Percentiles rank a stretch among this genome's conserved stretches.
phyloP scores from a whole-genome alignment of 2,888 invertebrate genomes.

The Leucozona laternaria region DNA sequence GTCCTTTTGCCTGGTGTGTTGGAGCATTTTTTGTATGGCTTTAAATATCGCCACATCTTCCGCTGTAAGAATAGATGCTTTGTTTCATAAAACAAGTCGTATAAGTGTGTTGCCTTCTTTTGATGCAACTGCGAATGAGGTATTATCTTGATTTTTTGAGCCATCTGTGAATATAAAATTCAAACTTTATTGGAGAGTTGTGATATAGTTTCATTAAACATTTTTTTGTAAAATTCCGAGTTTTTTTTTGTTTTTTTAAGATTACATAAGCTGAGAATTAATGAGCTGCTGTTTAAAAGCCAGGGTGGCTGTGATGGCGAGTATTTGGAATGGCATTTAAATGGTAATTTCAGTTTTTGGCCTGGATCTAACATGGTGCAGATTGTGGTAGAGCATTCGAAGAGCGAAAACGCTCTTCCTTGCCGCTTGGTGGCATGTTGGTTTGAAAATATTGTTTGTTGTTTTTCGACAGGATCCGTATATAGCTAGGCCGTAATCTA shows the following conservation, averaged over 20 bases:
- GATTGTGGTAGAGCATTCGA: no score
- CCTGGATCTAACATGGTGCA: background rate
- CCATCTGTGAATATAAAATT: background rate
- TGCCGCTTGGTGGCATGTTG: no score
- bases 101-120: background rate
- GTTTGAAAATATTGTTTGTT: no score
- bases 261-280: background rate
- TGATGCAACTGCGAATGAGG: background rate
- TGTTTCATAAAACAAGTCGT: background rate
- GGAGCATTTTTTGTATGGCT: background rate
- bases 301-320: background rate
- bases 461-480: no score
- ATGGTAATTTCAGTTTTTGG: background rate
- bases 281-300: background rate
- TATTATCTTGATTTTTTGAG: background rate
- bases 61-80: no score
- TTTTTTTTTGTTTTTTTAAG: background rate
- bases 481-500: no score
- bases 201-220: background rate
- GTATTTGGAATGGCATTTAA: background rate
- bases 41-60: no score
- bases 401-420: no score
- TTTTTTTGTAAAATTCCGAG: background rate
- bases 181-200: background rate
- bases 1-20: background rate